Percentiles rank a stretch among this genome's conserved stretches.
Evolutionary conservation across 2,113 vertebrate genomes (phyloP).

Genomic region (Pontoporia blainvillei): DNA sequence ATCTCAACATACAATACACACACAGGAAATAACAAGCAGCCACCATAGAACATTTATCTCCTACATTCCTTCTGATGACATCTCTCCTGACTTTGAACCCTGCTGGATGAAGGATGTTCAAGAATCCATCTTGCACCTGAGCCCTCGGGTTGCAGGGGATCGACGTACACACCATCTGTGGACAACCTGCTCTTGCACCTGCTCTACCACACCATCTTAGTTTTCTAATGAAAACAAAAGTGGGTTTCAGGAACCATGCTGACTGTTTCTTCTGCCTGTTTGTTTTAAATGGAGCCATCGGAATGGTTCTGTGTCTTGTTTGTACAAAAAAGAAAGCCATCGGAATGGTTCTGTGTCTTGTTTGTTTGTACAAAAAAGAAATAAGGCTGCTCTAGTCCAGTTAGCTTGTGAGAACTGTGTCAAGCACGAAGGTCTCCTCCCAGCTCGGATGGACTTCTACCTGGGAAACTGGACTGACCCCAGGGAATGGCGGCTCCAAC

Average conservation of each 20-base stretch:
- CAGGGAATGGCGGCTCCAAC: conserved; percentile 50
- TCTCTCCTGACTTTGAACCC: neutral
- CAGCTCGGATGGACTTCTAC: conserved; percentile 43
- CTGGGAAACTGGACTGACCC: conserved; percentile 53
- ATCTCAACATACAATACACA: conserved; percentile 28
- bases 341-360: conserved; percentile 59
- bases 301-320: conserved; percentile 64
- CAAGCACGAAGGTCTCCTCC: conserved; percentile 55
- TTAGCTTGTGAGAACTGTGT: conserved; percentile 62
- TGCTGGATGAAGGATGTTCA: neutral
- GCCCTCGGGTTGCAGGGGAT: neutral
- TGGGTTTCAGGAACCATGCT: conserved; percentile 60
- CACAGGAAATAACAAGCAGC: neutral
- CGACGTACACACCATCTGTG: neutral
- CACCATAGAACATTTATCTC: neutral
- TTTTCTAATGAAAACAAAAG: conserved; percentile 71
- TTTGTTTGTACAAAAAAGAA: conserved; percentile 76
- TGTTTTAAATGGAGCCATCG: conserved; percentile 68
- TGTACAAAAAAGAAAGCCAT: conserved; percentile 76
- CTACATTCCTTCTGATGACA: neutral
- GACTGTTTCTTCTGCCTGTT: conserved; percentile 42
- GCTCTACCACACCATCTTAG: neutral
- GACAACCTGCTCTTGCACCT: neutral
- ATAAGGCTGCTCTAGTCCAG: conserved; percentile 70
- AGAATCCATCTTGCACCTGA: neutral